Evolutionary conservation across 2,888 invertebrate genomes (phyloP), one percentile per base, ranked within the genome.

Genomic region (Tuta absoluta): DNA sequence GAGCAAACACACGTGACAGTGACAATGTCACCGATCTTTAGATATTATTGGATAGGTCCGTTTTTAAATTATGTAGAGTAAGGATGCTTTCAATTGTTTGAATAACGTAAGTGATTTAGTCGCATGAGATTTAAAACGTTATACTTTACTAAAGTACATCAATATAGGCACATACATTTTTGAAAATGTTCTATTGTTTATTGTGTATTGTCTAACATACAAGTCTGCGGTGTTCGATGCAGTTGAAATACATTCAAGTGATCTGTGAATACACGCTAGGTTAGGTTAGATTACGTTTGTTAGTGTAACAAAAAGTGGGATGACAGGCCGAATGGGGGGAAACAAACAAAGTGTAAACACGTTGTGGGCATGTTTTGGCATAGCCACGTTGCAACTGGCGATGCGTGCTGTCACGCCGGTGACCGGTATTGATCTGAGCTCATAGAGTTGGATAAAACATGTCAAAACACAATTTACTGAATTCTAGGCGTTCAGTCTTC

Each of bases 1-100:
- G 71, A 70, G 70, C 67, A 70, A 68, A 66, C 68, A 65, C 70
- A 71, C 69, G 68, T 73, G 72, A 68, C 65, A 64, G 45, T 65
- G 71, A 71, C 70, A 71, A 61, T 68, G 67, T 70, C 66, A 68
- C 61, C 56, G 69, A 67, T 66, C 67, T 67, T 69, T 65, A 62
- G 68, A 72, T 71, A 70, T 67, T 66, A 33, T 53, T 48, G 63
- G 57, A 53, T 41, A 19, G 19, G 49, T 58, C 24, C 33, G 10
- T 11, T 45, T 41, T 45, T 60, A 60, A n/a, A 60, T 60, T 60
- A 60, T 21, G 51, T 10, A 21, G 17, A 60, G 21, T 17, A 24
- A 60, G 37, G 19, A 33, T 21, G n/a, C n/a, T 10, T 37, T 14
- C 1, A 33, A 57, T 17, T 57, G 10, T 57, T 28, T 57, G 0